phyloP scores from a whole-genome alignment of 2,888 invertebrate species.

The Melipona bicolor region DNA sequence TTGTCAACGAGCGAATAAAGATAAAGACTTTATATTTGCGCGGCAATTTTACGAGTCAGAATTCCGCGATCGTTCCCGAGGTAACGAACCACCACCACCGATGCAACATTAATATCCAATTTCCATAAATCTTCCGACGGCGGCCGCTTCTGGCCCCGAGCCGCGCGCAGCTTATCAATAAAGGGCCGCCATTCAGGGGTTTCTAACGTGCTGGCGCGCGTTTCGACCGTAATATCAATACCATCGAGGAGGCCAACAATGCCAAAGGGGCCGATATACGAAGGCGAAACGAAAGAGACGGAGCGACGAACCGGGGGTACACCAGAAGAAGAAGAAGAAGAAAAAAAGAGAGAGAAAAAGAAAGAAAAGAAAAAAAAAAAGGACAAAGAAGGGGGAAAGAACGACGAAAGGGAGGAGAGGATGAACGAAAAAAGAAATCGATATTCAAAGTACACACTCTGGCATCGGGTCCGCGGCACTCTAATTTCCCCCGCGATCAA shows the following conservation, averaged over 20 bases:
- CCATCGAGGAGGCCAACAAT: slow-evolving; percentile 47
- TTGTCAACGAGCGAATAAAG: not conserved
- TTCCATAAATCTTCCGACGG: slow-evolving; percentile 42
- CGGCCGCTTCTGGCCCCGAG: not conserved
- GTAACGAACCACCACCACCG: slow-evolving; percentile 19
- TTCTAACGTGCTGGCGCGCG: slow-evolving; percentile 31
- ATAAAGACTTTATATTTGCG: no score
- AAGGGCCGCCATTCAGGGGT: slow-evolving; percentile 27
- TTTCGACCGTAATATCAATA: slow-evolving; percentile 48
- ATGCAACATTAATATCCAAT: slow-evolving; percentile 52
- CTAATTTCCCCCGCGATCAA: slow-evolving; percentile 61
- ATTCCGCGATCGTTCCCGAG: not conserved
- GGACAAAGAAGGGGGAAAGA: not conserved
- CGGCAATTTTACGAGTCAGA: not conserved
- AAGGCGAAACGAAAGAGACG: not conserved
- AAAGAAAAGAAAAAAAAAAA: not conserved
- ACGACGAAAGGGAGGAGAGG: not conserved
- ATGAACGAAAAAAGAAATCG: slow-evolving; percentile 30
- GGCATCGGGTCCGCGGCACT: slow-evolving; percentile 40
- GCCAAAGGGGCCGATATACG: slow-evolving; percentile 33
- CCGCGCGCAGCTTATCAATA: slow-evolving; percentile 38
- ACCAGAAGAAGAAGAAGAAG: not conserved
- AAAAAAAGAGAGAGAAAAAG: not conserved
- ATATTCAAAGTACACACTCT: slow-evolving; percentile 43
- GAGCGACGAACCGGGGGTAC: not conserved